Evolutionary conservation across 1,140 invertebrate species (phyloP), one percentile per base, ranked within the genome.

Genomic region (Calephelis virginiensis): DNA sequence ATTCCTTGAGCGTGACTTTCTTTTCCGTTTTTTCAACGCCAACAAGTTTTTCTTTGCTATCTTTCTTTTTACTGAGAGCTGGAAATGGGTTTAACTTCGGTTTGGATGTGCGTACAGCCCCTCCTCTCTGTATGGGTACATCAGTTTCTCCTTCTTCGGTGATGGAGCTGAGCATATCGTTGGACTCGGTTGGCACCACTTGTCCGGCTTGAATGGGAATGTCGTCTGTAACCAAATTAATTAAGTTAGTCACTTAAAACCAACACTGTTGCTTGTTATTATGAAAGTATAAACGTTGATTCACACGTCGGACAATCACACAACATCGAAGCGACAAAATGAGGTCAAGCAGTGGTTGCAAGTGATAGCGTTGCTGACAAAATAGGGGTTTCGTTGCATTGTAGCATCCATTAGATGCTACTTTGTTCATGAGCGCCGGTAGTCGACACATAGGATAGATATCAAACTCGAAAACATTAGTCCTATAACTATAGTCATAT

Each of bases 201-300:
- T 85, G 85, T 6, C 90, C 89, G 11, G 85, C 87, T 85, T 92
- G 91, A 64, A 92, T 92, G 12, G 91, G 91, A 79, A 92, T 92
- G 72, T 92, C 91, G 79, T 91, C 91, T 92, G 80, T 37, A 88
- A 89, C 76, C 60, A 70, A 76, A 72, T 38, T 8, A 47, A 40
- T 43, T 10, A 17, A 72, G 53, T 28, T 28, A 9, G 40, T 43
- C 8, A 43, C 8, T 43, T 7, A 7, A 43, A 43, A 43, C 40
- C 40, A 43, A 9, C 40, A 7, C 8, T 43, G 40, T 43, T 43
- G 40, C 28, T 43, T 7, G 40, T 7, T 43, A 9, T 43, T 43
- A 43, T 43, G 6, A 43, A 43, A 43, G 40, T 43, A 0, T 43
- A 8, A 43, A 43, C 40, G 28, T 28, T 28, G 28, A 28, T 28